phyloP scores from a whole-genome alignment of 2,888 invertebrate genomes.

The Ectemnius cavifrons region DNA sequence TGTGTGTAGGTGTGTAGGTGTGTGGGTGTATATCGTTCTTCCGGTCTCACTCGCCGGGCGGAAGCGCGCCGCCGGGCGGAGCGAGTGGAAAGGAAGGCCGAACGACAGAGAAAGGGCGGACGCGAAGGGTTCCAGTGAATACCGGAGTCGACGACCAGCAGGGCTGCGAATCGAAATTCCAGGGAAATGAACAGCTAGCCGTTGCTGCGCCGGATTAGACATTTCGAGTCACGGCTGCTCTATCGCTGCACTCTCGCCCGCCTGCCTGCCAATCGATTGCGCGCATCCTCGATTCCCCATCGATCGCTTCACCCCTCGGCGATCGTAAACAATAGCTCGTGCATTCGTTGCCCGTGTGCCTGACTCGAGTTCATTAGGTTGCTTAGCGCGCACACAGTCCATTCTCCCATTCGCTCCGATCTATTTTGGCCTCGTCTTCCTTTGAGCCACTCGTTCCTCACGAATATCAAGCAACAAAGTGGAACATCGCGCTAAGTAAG shows the following conservation, averaged over 20 bases:
- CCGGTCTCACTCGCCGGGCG: slow-evolving; percentile 32
- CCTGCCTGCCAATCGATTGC: slow-evolving; percentile 3
- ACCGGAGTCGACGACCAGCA: slow-evolving; percentile 54
- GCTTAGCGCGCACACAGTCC: too few species aligned
- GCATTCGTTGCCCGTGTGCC: background rate
- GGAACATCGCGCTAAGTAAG: too few species aligned
- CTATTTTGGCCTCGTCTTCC: too few species aligned
- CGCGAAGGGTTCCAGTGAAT: background rate
- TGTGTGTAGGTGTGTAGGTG: slow-evolving; percentile 2
- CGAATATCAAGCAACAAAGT: too few species aligned
- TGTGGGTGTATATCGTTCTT: slow-evolving; percentile 12
- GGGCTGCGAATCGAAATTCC: slow-evolving; percentile 64
- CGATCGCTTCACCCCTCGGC: slow-evolving; percentile 36
- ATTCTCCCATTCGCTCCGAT: too few species aligned
- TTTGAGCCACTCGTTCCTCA: too few species aligned
- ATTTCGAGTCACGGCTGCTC: slow-evolving; percentile 42
- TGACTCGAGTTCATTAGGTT: slow-evolving; percentile 3
- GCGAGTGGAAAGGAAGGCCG: slow-evolving; percentile 16
- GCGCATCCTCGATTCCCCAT: slow-evolving; percentile 40
- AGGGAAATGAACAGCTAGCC: slow-evolving; percentile 60
- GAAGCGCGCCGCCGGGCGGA: slow-evolving; percentile 24
- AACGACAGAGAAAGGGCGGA: slow-evolving; percentile 12
- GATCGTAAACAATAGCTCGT: slow-evolving; percentile 13
- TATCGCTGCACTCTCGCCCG: background rate
- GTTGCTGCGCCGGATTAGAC: slow-evolving; percentile 56